Evolutionary conservation across 2,797 vertebrate genomes (phyloP).

Genomic region (Spinibarbus caldwelli): DNA sequence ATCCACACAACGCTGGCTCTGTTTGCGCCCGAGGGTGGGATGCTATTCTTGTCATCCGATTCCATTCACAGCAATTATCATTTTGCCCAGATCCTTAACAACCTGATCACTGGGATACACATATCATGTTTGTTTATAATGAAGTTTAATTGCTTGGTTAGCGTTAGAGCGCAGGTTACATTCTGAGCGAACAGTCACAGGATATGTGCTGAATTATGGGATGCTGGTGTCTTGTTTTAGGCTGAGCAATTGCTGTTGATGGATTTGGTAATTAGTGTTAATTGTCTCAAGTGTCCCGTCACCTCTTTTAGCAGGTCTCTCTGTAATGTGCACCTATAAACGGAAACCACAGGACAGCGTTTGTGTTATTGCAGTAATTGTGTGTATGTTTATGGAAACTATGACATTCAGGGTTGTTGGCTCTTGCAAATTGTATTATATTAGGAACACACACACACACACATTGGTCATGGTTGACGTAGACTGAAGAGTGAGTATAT

Average conservation of each 20-base stretch:
- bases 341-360: background rate
- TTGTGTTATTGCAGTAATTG: background rate
- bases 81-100: background rate
- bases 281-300: background rate
- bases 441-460: slow-evolving; percentile 18
- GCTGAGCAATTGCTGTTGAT: background rate
- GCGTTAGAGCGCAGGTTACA: background rate
- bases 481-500: slow-evolving; percentile 50
- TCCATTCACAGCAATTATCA: slow-evolving; percentile 30
- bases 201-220: background rate
- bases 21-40: background rate
- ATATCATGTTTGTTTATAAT: background rate
- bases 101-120: background rate
- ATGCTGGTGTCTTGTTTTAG: background rate
- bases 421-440: slow-evolving; percentile 4
- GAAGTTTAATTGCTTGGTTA: background rate
- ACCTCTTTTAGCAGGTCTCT: background rate
- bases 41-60: slow-evolving; percentile 31
- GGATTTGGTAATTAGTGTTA: slow-evolving; percentile 19
- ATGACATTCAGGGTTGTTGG: slow-evolving; percentile 3
- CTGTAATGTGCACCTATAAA: background rate
- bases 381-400: slow-evolving; percentile 8
- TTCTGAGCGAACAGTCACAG: background rate
- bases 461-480: slow-evolving; percentile 13
- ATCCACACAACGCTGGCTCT: background rate